These are phyloP conservation scores for Meloidogyne exigua DNA, from an alignment of 1,140 invertebrate species.

Conservation along the genomic window DNA sequence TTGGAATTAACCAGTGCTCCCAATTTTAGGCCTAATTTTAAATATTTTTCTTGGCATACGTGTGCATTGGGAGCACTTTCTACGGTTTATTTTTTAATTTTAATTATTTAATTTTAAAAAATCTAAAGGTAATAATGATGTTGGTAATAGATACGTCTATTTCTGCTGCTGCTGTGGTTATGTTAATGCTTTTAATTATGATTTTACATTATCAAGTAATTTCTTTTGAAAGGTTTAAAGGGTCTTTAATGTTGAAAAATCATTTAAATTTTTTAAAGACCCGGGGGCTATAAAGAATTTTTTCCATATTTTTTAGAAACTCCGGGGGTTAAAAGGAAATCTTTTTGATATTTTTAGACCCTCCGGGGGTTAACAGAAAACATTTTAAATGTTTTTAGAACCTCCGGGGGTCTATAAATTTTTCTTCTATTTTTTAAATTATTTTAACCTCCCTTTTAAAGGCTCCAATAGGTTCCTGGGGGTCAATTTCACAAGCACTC, in stretches of 20 bases:
- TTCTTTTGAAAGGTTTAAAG: not conserved
- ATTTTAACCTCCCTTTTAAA: conserved; percentile 67
- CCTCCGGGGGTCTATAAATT: too few relatives aligned
- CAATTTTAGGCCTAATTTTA: conserved; percentile 93
- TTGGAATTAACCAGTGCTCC: conserved; percentile 89
- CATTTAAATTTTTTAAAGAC: too few relatives aligned
- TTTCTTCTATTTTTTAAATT: conserved; percentile 60
- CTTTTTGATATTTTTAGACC: too few relatives aligned
- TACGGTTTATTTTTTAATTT: conserved; percentile 78
- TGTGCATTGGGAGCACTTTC: conserved; percentile 82
- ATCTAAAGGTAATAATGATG: conserved; percentile 86
- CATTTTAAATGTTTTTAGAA: too few relatives aligned
- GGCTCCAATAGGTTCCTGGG: conserved; percentile 85
- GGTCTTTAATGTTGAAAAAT: too few relatives aligned
- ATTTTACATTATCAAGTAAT: conserved; percentile 57
- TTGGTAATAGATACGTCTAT: conserved; percentile 89
- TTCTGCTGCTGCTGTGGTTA: conserved; percentile 80
- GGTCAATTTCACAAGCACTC: conserved; percentile 93
- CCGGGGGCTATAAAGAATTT: too few relatives aligned
- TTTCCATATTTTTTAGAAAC: too few relatives aligned
- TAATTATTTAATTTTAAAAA: not conserved
- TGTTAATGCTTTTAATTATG: conserved; percentile 66
- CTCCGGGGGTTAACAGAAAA: too few relatives aligned
- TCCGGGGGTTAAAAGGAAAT: too few relatives aligned
- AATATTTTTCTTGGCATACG: conserved; percentile 89